These are phyloP conservation scores for Camponotus fellah DNA, from an alignment of 2,888 invertebrate species.

Conservation along the genomic window DNA sequence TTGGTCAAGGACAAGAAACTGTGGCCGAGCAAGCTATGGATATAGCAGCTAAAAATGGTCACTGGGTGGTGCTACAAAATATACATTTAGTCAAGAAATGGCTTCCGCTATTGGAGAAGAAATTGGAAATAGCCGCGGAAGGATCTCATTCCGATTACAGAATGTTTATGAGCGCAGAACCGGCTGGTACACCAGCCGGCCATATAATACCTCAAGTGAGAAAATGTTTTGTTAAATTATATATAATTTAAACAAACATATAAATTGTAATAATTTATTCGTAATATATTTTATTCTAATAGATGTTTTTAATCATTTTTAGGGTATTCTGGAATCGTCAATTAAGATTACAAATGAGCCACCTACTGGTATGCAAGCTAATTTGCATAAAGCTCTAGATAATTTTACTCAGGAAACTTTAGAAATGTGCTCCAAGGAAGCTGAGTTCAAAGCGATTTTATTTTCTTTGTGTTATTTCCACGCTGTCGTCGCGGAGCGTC, in stretches of 20 bases:
- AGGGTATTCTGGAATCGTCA: constrained; percentile 97
- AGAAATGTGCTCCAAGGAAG: constrained; percentile 98
- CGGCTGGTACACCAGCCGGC: constrained; percentile 94
- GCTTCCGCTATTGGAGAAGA: constrained; percentile 96
- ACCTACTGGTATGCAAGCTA: constrained; percentile 98
- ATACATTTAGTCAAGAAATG: constrained; percentile 98
- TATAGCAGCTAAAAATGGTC: constrained; percentile 93
- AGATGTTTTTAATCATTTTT: constrained; percentile 53
- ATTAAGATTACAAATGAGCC: constrained; percentile 99
- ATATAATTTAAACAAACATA: neutral
- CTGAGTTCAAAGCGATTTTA: constrained; percentile 97
- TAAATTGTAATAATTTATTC: neutral
- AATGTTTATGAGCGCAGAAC: constrained; percentile 97
- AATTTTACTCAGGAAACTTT: constrained; percentile 98
- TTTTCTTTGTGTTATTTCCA: constrained; percentile 98
- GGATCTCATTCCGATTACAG: constrained; percentile 94
- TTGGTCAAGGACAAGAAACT: constrained; percentile 97
- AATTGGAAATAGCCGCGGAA: constrained; percentile 93
- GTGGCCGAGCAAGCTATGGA: constrained; percentile 98
- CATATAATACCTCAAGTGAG: constrained; percentile 96
- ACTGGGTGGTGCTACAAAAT: constrained; percentile 99
- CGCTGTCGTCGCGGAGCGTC: constrained; percentile 96
- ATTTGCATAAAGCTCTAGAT: constrained; percentile 97
- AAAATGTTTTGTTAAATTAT: neutral
- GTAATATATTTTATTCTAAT: neutral